phyloP scores from a whole-genome alignment of 1,140 invertebrate species.

The Drosophila lini region DNA sequence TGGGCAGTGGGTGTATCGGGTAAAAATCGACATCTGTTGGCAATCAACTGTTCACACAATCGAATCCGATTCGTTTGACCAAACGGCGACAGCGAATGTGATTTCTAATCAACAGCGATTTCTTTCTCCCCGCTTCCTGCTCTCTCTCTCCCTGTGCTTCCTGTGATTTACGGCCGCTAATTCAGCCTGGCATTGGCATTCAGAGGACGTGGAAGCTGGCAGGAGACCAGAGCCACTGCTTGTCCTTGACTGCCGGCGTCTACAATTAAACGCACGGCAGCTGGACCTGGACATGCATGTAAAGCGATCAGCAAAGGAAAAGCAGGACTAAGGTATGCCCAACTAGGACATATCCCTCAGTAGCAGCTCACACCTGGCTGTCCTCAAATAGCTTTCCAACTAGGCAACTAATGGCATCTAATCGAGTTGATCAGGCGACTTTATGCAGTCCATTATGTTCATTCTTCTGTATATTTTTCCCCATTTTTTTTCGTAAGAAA shows the following conservation, averaged over 20 bases:
- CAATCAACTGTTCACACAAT: conserved; percentile 41
- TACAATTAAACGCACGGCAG: conserved; percentile 26
- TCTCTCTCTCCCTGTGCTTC: not conserved
- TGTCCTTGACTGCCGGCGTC: conserved; percentile 16
- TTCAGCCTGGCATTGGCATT: conserved; percentile 32
- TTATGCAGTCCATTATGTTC: conserved; percentile 8
- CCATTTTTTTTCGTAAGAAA: not conserved
- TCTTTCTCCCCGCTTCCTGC: not conserved
- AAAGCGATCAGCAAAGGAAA: not conserved
- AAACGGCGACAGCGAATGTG: conserved; percentile 19
- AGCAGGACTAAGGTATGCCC: not conserved
- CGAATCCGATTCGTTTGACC: conserved; percentile 46
- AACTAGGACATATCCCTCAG: not conserved
- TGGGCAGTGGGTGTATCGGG: no score
- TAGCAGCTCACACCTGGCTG: not conserved
- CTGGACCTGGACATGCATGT: conserved; percentile 15
- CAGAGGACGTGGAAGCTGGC: conserved; percentile 4
- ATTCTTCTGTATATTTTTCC: not conserved
- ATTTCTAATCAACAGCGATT: conserved; percentile 35
- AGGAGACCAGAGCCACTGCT: not conserved
- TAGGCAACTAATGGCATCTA: not conserved
- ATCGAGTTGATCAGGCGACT: conserved; percentile 8
- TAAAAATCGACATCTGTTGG: conserved; percentile 43
- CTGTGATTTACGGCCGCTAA: conserved; percentile 47
- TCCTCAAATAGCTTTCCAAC: not conserved